Conservation (phyloP, 2,113 vertebrate species). For the Fulmarus glacialis region DNA sequence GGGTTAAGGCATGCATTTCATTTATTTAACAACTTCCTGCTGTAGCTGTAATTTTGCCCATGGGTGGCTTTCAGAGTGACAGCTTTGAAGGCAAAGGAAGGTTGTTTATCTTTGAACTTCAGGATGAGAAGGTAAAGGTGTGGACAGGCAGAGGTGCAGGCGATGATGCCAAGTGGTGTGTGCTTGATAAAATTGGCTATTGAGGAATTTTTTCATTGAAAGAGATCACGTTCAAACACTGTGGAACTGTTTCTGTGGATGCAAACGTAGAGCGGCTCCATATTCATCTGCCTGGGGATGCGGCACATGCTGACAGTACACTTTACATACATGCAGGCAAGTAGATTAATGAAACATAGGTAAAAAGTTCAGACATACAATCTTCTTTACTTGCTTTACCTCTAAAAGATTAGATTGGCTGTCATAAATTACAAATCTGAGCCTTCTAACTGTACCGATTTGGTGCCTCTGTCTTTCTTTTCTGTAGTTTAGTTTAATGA, state of each 20-base stretch:
- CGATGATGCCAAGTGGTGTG: accelerated
- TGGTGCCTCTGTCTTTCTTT: neutral
- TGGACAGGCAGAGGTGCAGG: neutral
- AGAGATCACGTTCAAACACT: neutral
- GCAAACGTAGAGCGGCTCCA: neutral
- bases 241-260: neutral
- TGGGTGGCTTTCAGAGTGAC: neutral
- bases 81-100: neutral
- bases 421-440: neutral
- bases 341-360: neutral
- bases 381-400: neutral
- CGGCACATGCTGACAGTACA: neutral
- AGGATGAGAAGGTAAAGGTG: neutral
- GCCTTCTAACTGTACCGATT: neutral
- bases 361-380: neutral
- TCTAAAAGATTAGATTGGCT: neutral
- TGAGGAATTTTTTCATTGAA: neutral
- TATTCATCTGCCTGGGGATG: neutral
- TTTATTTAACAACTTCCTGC: neutral
- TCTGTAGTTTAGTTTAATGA: neutral
- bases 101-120: neutral
- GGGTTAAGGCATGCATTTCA: neutral
- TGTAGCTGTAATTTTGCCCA: neutral
- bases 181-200: neutral
- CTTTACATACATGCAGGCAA: neutral